Base-by-base conservation (phyloP, 2,113 vertebrate genomes). In the Phoxinus phoxinus region DNA sequence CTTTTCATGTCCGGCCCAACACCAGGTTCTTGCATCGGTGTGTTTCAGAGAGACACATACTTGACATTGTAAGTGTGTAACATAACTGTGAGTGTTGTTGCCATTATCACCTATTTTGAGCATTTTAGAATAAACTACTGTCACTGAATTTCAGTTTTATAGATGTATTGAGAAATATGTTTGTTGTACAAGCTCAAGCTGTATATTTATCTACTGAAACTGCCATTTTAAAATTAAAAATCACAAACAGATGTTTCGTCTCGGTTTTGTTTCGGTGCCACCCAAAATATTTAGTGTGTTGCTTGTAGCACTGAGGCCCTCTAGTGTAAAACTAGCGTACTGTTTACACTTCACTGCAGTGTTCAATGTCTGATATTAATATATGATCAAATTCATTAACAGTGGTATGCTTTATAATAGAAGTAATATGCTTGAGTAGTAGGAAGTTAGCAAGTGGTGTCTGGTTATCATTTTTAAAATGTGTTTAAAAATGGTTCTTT, bases 91-190 rank as follows among this genome's bases (percentile, higher is more conserved):
- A 93, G 93, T 86, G 87, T 90, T 90, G 89, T 92, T 91, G 91
- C 82, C 75, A 76, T 90, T 92, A 91, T 94, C 93, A 90, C 92
- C 86, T 91, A 81, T 92, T 90, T 92, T 86, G 84, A 75, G 87
- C 91, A 89, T 91, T 91, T 90, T 87, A 86, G 89, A 93, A 89
- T 94, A 93, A 94, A 95, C 94, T 95, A 95, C 95, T 95, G 95
- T 94, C 93, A 95, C 93, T 93, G 92, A 95, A 89, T 94, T 93
- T 92, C 87, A 89, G 93, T 93, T 91, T 91, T 92, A 93, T 93
- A 93, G 93, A 94, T 93, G 92, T 92, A 86, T 88, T 85, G 89
- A 93, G 93, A 87, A 93, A 86, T 91, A 91, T 92, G 89, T 92
- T 90, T 94, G 91, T 90, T 94, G 91, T 93, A 91, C 86, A 91